phyloP scores from a whole-genome alignment of 1,140 invertebrate species.

The Cecropterus lyciades region DNA sequence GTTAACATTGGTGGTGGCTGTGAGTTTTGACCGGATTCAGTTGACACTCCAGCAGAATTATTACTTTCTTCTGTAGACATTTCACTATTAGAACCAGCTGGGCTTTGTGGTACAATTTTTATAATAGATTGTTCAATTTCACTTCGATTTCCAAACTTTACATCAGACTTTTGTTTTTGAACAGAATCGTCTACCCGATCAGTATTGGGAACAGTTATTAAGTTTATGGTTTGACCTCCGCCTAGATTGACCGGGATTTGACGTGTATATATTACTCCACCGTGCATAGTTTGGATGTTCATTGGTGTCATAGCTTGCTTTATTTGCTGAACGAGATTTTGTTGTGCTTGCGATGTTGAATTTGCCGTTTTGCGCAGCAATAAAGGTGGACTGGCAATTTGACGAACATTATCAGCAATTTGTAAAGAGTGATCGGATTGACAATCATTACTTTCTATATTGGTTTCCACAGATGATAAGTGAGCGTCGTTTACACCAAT shows the following conservation, averaged over 20 bases:
- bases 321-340: conserved; percentile 75
- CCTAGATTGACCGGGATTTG: conserved; percentile 85
- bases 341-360: conserved; percentile 61
- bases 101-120: conserved; percentile 77
- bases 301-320: conserved; percentile 79
- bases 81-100: conserved; percentile 49
- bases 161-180: conserved; percentile 63
- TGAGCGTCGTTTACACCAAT: conserved; percentile 56
- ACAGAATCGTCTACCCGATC: conserved; percentile 72
- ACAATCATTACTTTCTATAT: conserved; percentile 58
- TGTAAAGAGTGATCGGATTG: conserved; percentile 60
- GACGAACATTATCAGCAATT: conserved; percentile 67
- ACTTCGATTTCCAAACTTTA: conserved; percentile 53
- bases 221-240: conserved; percentile 85
- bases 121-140: conserved; percentile 77
- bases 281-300: conserved; percentile 85
- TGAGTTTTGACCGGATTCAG: conserved; percentile 52
- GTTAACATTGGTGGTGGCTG: conserved; percentile 80
- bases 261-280: conserved; percentile 86
- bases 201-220: conserved; percentile 84
- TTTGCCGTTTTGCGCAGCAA: conserved; percentile 69
- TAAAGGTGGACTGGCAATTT: conserved; percentile 74
- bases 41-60: conserved; percentile 48
- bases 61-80: conserved; percentile 63
- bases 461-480: conserved; percentile 48